Conservation (phyloP, 2,113 vertebrate species). For the Nycticorax nycticorax region DNA sequence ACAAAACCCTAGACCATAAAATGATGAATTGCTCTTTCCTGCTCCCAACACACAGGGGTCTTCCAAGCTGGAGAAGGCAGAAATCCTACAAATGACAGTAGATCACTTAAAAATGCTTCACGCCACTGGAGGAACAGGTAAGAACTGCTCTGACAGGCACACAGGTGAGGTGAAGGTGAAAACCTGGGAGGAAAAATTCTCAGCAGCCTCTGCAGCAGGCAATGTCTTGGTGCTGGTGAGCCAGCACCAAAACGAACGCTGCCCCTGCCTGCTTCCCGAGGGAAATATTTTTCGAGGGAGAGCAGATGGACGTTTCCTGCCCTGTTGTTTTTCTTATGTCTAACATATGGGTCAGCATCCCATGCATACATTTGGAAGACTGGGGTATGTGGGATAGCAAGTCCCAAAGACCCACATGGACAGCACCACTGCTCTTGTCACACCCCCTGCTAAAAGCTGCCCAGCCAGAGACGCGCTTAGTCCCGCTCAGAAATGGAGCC, state of each 20-base stretch:
- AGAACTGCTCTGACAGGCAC: not conserved
- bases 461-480: not conserved
- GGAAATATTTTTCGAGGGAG: not conserved
- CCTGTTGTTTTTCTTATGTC: not conserved
- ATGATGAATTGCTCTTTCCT: not conserved
- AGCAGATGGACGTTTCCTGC: not conserved
- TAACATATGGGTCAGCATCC: not conserved
- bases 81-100: slow-evolving; percentile 96
- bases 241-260: not conserved
- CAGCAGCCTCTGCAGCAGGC: not conserved
- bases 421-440: not conserved
- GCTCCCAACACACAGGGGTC: slow-evolving; percentile 80
- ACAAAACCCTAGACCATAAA: not conserved
- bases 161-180: not conserved
- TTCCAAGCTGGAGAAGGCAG: slow-evolving; percentile 93
- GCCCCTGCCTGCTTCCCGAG: not conserved
- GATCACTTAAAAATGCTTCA: slow-evolving; percentile 94
- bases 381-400: not conserved
- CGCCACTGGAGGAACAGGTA: slow-evolving; percentile 90
- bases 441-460: not conserved
- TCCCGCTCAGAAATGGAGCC: not conserved
- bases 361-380: not conserved
- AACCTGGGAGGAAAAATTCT: not conserved
- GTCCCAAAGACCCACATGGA: not conserved
- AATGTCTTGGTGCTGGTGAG: not conserved